These are phyloP conservation scores for Epinotia brunnichana DNA, from an alignment of 2,888 invertebrate species.

Conservation along the genomic window DNA sequence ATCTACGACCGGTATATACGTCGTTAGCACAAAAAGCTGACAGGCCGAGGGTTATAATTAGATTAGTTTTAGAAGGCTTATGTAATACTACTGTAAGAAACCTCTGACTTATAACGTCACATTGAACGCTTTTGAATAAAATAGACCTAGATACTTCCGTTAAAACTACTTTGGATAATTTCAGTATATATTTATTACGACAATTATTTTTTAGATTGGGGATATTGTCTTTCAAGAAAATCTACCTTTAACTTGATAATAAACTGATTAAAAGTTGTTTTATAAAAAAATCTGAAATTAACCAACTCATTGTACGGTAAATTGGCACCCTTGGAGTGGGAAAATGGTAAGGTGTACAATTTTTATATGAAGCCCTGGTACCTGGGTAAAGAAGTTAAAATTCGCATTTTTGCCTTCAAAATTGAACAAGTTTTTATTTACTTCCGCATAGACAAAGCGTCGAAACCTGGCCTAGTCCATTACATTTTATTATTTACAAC, in stretches of 20 bases:
- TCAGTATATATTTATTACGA: neutral
- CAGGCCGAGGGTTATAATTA: slow-evolving; percentile 49
- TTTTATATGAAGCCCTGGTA: no score
- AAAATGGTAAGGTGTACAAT: no score
- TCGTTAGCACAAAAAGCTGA: slow-evolving; percentile 12
- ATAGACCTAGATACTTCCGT: neutral
- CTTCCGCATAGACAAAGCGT: no score
- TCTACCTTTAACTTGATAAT: neutral
- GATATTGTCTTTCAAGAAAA: neutral
- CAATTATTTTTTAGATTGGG: neutral
- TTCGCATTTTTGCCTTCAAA: no score
- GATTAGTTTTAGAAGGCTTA: slow-evolving; percentile 49
- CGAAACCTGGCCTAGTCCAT: no score
- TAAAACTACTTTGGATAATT: neutral
- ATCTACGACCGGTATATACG: neutral
- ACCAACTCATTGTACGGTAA: no score
- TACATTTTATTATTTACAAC: no score
- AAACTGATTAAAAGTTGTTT: neutral
- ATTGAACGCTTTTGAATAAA: slow-evolving; percentile 28
- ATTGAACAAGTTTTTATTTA: no score
- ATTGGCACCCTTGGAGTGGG: no score
- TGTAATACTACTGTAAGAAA: slow-evolving; percentile 28
- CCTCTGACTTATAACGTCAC: slow-evolving; percentile 25
- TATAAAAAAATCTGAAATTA: no score
- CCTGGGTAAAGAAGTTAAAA: no score